A percentile compares a stretch with the other conserved stretches of the same genome.
Conservation (phyloP, 2,113 vertebrate genomes). For the Marcusenius ussheri region DNA sequence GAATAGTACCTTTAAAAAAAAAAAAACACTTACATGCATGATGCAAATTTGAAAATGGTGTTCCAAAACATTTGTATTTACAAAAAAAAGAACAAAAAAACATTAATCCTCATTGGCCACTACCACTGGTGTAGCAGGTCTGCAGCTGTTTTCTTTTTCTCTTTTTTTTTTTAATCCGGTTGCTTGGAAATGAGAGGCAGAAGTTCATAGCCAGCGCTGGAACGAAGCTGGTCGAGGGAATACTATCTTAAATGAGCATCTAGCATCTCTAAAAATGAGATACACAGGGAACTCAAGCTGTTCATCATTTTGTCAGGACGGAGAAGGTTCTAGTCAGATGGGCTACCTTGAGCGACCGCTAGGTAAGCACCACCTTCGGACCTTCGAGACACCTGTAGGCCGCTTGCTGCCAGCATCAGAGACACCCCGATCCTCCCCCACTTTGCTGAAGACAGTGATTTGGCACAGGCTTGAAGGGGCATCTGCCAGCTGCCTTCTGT, state of each 20-base stretch:
- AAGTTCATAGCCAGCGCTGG: not conserved
- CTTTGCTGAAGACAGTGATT: not conserved
- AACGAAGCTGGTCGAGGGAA: not conserved
- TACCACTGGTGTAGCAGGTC: not conserved
- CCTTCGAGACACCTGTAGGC: not conserved
- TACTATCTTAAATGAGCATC: constrained; percentile 13
- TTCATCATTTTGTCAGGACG: not conserved
- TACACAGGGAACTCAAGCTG: not conserved
- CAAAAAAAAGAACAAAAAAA: not conserved
- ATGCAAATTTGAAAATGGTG: not conserved
- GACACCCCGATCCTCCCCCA: not conserved
- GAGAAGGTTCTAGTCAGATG: not conserved
- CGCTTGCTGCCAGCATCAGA: not conserved
- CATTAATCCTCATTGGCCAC: not conserved
- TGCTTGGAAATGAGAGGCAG: not conserved
- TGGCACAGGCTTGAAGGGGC: not conserved
- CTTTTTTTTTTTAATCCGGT: not conserved
- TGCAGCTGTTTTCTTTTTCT: not conserved
- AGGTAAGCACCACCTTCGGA: not conserved
- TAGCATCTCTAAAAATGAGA: not conserved
- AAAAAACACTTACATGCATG: not conserved
- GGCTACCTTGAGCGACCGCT: not conserved
- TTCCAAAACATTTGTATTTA: not conserved
- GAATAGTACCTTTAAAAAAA: not conserved
- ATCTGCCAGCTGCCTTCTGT: not conserved